Evolutionary conservation across 2,113 vertebrate genomes (phyloP), one percentile per base, ranked within the genome.

Genomic region (Colaptes auratus): DNA sequence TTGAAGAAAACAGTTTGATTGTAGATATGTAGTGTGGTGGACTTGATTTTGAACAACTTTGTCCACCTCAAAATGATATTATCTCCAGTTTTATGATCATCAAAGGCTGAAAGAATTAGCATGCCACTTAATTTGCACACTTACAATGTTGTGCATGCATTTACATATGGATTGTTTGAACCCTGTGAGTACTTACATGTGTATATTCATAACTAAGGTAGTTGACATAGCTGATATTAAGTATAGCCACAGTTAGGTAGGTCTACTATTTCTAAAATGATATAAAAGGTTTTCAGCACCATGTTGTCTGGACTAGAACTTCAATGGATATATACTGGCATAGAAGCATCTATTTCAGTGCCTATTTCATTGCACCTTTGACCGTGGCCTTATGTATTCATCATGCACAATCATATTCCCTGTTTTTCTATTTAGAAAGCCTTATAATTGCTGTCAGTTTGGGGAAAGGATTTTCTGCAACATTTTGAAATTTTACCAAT

Each of bases 401-500:
- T 36, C 13, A 5, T 30, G 46, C 3, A 71, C 1, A 64, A 23
- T 12, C 16, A 6, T 17, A 35, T 77, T 72, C 27, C 35, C 25
- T 36, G 15, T 35, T 63, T 72, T 39, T 65, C 90, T 42, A 31
- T 63, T 39, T 36, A 63, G 28, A 61, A 25, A 10, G 35, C 16
- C 10, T 76, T 87, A 71, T 5, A 31, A 77, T 28, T 70, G 55
- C 42, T 81, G 64, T 85, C 61, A 50, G 42, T 55, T 78, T 59
- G 55, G 58, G 64, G 59, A 56, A 15, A 77, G 16, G 30, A 48
- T 87, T 76, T 92, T 94, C 44, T 69, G 60, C 58, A 60, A 56
- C 25, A 76, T 48, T 90, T 86, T 82, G 27, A 94, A 93, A 90
- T 90, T 88, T 90, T 90, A 25, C 60, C 92, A n/a, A 96, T 77